phyloP scores from a whole-genome alignment of 2,113 vertebrate species.

The Tupaia chinensis region DNA sequence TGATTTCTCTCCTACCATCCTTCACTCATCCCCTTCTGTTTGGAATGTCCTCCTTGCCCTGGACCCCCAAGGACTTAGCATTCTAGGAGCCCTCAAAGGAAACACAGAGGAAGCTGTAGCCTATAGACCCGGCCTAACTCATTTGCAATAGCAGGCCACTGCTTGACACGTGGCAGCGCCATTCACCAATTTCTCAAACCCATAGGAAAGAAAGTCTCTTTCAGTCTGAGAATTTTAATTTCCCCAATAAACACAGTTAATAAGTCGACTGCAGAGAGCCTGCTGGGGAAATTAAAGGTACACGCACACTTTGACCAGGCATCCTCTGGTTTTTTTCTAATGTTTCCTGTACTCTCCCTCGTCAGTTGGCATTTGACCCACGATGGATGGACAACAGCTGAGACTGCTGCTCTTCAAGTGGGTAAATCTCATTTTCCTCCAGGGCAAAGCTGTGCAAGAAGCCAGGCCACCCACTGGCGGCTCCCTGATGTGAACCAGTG shows the following conservation, averaged over 20 bases:
- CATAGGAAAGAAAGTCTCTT: background rate
- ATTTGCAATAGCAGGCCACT: background rate
- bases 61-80: background rate
- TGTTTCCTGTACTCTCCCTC: rapidly evolving
- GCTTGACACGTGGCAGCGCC: background rate
- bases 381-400: background rate
- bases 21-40: background rate
- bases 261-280: background rate
- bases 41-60: background rate
- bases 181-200: background rate
- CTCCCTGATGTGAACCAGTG: background rate
- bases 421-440: background rate
- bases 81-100: background rate
- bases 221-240: background rate
- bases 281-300: background rate
- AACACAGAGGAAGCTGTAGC: background rate
- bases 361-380: background rate
- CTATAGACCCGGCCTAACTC: background rate
- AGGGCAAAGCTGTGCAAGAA: background rate
- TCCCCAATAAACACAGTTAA: background rate
- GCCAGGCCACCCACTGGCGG: background rate
- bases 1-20: background rate
- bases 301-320: background rate
- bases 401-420: background rate
- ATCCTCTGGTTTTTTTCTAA: background rate